phyloP scores from a whole-genome alignment of 2,113 vertebrate species.

The Chaetodon trifascialis region DNA sequence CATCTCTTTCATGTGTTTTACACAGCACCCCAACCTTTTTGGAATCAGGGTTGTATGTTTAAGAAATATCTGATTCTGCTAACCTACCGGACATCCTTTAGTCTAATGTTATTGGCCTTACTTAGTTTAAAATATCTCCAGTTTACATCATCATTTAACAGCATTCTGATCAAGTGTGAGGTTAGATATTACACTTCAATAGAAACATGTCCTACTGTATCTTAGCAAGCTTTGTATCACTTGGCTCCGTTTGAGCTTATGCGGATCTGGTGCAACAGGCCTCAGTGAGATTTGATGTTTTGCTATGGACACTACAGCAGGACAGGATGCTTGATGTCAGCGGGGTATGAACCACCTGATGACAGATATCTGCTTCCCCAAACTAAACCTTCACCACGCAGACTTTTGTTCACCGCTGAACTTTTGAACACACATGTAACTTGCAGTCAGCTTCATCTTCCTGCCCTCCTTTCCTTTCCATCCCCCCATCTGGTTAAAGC shows the following conservation, averaged over 20 bases:
- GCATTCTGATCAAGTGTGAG: neutral
- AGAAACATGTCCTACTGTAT: neutral
- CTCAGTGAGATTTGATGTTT: neutral
- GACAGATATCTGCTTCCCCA: slow-evolving; percentile 24
- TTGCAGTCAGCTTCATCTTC: slow-evolving; percentile 20
- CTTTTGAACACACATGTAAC: slow-evolving; percentile 3
- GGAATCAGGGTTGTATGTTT: no score
- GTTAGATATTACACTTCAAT: neutral
- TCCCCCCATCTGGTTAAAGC: slow-evolving; percentile 26
- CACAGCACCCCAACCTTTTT: no score
- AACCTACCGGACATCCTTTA: no score
- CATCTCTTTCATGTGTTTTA: no score
- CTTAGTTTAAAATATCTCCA: no score
- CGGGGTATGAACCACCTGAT: slow-evolving; percentile 8
- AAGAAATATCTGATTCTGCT: no score
- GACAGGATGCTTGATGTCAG: slow-evolving; percentile 35
- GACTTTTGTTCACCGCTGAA: neutral
- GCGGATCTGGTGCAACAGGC: neutral
- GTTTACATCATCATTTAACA: neutral
- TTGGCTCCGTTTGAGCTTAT: neutral
- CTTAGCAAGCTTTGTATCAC: neutral
- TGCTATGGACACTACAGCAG: neutral
- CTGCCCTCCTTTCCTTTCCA: slow-evolving; percentile 28
- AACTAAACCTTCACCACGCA: neutral
- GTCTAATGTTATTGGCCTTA: no score